Percentiles rank a stretch among this genome's conserved stretches.
These are phyloP conservation scores for Hydrolagus affinis DNA, from an alignment of 2,113 vertebrate genomes.

Conservation along the genomic window DNA sequence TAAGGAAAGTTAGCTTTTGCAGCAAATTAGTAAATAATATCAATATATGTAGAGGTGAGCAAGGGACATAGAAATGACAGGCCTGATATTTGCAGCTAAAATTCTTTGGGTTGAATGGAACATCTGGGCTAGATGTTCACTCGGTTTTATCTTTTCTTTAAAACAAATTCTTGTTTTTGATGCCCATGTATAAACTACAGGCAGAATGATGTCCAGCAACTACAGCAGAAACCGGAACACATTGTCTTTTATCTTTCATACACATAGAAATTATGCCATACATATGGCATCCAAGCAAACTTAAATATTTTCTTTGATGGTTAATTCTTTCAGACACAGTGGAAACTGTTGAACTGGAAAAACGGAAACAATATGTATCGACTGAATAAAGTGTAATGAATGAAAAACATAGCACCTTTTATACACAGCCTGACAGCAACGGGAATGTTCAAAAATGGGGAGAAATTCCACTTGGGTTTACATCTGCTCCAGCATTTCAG, in stretches of 20 bases:
- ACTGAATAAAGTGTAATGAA: neutral
- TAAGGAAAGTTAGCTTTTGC: neutral
- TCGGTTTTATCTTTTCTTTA: neutral
- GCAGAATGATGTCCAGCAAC: neutral
- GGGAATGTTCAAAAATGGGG: too few relatives aligned
- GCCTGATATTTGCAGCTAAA: too few relatives aligned
- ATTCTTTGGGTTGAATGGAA: neutral
- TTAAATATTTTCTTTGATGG: neutral
- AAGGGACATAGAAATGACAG: neutral
- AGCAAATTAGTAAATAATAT: slow-evolving; percentile 3
- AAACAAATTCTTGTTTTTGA: neutral
- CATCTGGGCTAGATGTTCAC: slow-evolving; percentile 1
- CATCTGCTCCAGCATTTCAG: too few relatives aligned
- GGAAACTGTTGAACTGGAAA: neutral
- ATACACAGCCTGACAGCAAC: too few relatives aligned
- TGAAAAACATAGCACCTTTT: too few relatives aligned
- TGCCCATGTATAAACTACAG: neutral
- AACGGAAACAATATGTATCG: neutral
- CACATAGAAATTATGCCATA: neutral
- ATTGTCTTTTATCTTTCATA: neutral
- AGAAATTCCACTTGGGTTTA: too few relatives aligned
- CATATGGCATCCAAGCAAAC: neutral
- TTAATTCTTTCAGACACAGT: slow-evolving; percentile 1
- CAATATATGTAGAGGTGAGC: neutral
- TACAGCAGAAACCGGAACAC: neutral